Evolutionary conservation across 2,113 vertebrate genomes (phyloP).

Genomic region (Thunnus maccoyii): DNA sequence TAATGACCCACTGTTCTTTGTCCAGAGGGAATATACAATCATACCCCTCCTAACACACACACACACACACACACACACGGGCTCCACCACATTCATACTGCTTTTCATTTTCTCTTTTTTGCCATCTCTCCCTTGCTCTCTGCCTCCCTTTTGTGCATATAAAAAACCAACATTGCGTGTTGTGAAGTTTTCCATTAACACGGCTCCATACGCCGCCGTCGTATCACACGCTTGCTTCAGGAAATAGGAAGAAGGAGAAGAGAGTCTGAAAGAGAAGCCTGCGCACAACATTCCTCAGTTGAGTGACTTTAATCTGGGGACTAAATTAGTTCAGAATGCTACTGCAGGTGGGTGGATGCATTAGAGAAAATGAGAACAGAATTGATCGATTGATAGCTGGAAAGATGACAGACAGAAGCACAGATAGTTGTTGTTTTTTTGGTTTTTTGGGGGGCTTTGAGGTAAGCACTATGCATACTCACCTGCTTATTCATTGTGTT

Average conservation of each 20-base stretch:
- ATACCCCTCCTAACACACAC: not conserved
- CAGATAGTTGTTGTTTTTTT: constrained; percentile 8
- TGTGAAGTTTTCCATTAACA: constrained; percentile 78
- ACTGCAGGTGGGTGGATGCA: constrained; percentile 58
- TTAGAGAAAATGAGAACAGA: constrained; percentile 49
- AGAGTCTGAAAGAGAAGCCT: constrained; percentile 25
- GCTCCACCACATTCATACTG: not conserved
- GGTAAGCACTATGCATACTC: not conserved
- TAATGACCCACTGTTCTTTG: constrained; percentile 28
- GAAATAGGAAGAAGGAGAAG: constrained; percentile 40
- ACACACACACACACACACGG: constrained; percentile 1
- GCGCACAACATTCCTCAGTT: constrained; percentile 66
- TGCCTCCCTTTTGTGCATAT: constrained; percentile 47
- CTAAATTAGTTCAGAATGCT: constrained; percentile 69
- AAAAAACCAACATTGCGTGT: constrained; percentile 53
- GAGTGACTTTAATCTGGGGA: constrained; percentile 78
- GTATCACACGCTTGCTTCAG: constrained; percentile 61
- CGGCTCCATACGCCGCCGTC: constrained; percentile 55
- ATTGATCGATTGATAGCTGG: constrained; percentile 55
- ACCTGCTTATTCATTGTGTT: constrained; percentile 36
- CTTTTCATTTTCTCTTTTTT: constrained; percentile 35
- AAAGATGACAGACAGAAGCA: constrained; percentile 44
- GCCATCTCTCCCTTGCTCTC: not conserved
- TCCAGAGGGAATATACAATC: constrained; percentile 33
- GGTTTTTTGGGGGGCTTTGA: not conserved